Evolutionary conservation across 2,113 vertebrate species (phyloP), one percentile per base, ranked within the genome.

Genomic region (Brachypteracias leptosomus): DNA sequence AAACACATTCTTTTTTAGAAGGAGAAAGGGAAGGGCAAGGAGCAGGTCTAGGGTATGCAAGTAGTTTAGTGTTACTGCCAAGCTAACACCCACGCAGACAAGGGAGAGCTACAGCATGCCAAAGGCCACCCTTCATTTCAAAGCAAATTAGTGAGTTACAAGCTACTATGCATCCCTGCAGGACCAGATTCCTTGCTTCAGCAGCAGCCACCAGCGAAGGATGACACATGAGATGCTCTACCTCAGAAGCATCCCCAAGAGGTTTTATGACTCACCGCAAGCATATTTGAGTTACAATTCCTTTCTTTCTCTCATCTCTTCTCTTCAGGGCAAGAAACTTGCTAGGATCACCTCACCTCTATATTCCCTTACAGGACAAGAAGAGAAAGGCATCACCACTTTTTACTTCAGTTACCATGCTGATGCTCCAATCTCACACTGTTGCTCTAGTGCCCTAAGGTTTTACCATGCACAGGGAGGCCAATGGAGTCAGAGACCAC

Each of bases 11-110:
- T 42, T 83, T 90, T 93, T 63, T 19, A 70, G 85, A 79, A 84
- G 55, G 90, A 88, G 78, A 91, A 96, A 77, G 92, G 90, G 85
- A 88, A 96, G 78, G 91, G 88, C 67, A 58, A 90, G 78, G 77
- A 96, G 62, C 75, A 90, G 90, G 42, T 67, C 47, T 73, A 21
- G 91, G 81, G 66, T 80, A 10, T 36, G 51, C 59, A 51, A 54
- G 71, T 76, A 85, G n/a, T 10, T 91, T 14, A 33, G 61, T 76
- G 66, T 36, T 75, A 42, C 72, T 95, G 83, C 85, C 58, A 89
- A 93, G 14, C 42, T 71, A 55, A 63, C 88, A 14, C 91, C 93
- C 93, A 91, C 85, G 0, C 4, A 7, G 51, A 55, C 3, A 0
- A 85, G 71, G 65, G 84, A 95, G 70, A 91, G 26, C 63, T 63